Percentiles rank a stretch among this genome's conserved stretches.
phyloP scores from a whole-genome alignment of 2,113 vertebrate species.

The Petromus typicus region DNA sequence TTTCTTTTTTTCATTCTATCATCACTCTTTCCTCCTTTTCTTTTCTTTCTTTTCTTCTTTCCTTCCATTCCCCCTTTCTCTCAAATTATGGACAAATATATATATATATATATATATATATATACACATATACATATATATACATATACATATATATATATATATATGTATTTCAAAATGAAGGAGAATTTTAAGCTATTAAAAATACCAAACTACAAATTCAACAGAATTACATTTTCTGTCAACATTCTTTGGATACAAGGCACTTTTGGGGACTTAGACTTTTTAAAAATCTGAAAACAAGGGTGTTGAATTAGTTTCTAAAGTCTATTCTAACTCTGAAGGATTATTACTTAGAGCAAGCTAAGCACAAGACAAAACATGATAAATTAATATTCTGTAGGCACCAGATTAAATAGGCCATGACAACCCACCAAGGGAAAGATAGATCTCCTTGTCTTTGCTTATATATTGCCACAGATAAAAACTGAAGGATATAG shows the following conservation, averaged over 20 bases:
- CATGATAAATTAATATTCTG: constrained; percentile 4
- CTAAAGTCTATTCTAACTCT: constrained; percentile 24
- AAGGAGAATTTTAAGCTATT: background rate
- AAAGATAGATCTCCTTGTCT: background rate
- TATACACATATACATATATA: background rate
- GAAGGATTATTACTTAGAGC: constrained; percentile 39
- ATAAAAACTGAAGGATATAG: background rate
- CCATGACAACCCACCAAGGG: background rate
- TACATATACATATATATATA: background rate
- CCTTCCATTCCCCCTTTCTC: background rate
- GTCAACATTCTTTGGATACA: background rate
- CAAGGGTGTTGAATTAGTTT: constrained; percentile 4
- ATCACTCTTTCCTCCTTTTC: background rate
- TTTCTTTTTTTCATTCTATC: accelerated
- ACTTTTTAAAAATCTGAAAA: constrained; percentile 29
- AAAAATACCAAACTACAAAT: background rate
- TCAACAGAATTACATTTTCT: constrained; percentile 40
- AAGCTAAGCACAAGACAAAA: background rate
- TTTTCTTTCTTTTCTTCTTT: accelerated
- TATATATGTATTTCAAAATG: background rate
- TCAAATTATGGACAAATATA: background rate
- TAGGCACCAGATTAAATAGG: background rate
- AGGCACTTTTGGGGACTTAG: background rate
- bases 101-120: too few relatives aligned
- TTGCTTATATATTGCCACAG: background rate